phyloP scores from a whole-genome alignment of 53 echinoderm and acorn worm genomes.

The Echinarachnius parma region DNA sequence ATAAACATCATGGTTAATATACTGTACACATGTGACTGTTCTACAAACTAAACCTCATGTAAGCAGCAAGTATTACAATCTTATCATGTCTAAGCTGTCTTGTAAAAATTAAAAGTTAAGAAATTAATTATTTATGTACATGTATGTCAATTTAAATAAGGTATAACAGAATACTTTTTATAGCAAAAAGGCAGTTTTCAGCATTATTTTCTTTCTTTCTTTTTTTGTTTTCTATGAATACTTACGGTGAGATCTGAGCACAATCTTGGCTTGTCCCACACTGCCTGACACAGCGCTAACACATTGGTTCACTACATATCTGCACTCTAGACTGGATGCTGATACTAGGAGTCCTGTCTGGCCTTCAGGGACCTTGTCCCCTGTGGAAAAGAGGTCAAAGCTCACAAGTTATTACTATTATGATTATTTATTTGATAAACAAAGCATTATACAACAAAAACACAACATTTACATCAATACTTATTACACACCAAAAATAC shows the following conservation, averaged over 20 bases:
- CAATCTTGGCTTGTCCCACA: slow-evolving; percentile 56
- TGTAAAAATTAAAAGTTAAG: too few relatives aligned
- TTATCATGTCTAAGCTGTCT: background rate
- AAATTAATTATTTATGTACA: too few relatives aligned
- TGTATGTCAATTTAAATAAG: background rate
- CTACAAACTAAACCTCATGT: too few relatives aligned
- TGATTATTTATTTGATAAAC: background rate
- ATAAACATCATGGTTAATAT: too few relatives aligned
- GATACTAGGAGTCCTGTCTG: slow-evolving; percentile 60
- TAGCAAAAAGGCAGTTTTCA: background rate
- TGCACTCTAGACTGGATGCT: slow-evolving; percentile 61
- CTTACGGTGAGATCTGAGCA: slow-evolving; percentile 8
- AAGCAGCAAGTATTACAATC: background rate
- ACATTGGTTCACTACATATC: slow-evolving; percentile 46
- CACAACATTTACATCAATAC: too few relatives aligned
- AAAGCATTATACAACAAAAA: too few relatives aligned
- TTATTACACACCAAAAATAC: too few relatives aligned
- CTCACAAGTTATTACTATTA: too few relatives aligned
- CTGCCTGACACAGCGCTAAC: slow-evolving; percentile 74
- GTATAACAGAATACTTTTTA: background rate
- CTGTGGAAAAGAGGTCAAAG: background rate
- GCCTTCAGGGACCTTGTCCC: background rate
- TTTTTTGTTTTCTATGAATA: background rate
- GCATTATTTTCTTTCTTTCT: background rate
- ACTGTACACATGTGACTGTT: too few relatives aligned